Evolutionary conservation across 2,888 invertebrate species (phyloP), one percentile per base, ranked within the genome.

Genomic region (Nomada fabriciana): DNA sequence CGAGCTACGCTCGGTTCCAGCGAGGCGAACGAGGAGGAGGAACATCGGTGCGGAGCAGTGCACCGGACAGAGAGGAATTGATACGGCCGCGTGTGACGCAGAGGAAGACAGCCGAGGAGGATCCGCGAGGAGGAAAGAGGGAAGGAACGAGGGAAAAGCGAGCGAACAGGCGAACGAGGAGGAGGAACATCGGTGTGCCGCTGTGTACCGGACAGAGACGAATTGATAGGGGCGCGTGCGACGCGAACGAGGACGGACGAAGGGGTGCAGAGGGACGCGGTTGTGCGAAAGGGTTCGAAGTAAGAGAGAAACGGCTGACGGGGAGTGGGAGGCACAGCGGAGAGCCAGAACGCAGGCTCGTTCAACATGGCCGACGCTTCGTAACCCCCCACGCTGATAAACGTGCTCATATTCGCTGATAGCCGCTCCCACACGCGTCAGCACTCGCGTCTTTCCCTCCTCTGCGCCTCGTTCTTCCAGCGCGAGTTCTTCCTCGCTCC

Each of bases 361-460:
- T 80, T 76, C 82, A 82, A 80, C 82, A 82, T 93, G 92, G 93
- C 93, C 82, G 83, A 80, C 80, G 57, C n/a, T 70, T 25, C 76
- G 73, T 79, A 89, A 70, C 70, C 84, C 83, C 13, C 82, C 85
- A 81, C 85, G 77, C 75, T 77, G 84, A 85, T 84, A 84, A 83
- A 77, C 84, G 63, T 53, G 68, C 83, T 82, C 79, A 73, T 79
- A 78, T 83, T 84, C 83, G 76, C 84, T 77, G 84, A 84, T 84
- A 84, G 82, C 84, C 83, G 84, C 83, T 83, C 83, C 84, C 83
- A 83, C 82, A 71, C 82, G 77, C 78, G 68, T 78, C 83, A 73
- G 57, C 69, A 68, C 57, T 64, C 82, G 73, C 76, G 71, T 80
- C 72, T 76, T 75, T 71, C 71, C 67, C 77, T 84, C 78, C 75